Base-by-base conservation (phyloP, 2,113 vertebrate genomes). In the Emydura subglobosa region DNA sequence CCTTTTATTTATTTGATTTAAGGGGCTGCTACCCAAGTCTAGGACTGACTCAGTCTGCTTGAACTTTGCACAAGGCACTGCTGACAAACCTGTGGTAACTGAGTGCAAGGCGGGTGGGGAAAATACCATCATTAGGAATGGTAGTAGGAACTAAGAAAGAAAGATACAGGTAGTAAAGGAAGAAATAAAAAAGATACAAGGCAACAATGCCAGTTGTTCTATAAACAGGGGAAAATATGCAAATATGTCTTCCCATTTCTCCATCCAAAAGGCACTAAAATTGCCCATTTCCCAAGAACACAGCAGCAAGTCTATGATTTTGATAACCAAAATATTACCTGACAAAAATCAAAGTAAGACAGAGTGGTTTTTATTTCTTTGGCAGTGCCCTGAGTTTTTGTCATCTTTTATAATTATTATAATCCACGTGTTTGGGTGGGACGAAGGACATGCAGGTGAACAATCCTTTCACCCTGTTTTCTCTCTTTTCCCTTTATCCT, bases 361-460 rank as follows among this genome's bases (percentile, higher is more conserved):
- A 68, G 31, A 19, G 34, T 68, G 29, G 34, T n/a, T 49, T 57
- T n/a, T 79, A 21, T 6, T 80, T 86, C 88, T 78, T n/a, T 39
- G 14, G 6, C 47, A 65, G 17, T 25, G 5, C 39, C 61, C 65
- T 0, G 0, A 29, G 51, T 59, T 53, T 29, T 9, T 50, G 7
- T 2, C 5, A 0, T 13, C 8, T 10, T 27, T 3, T 31, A 44
- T 6, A 44, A 1, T 57, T 82, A 59, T 74, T 57, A 82, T 91
- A 81, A 12, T 4, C 50, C 14, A 29, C 3, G 9, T 78, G 51
- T 90, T n/a, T 74, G 68, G 83, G 55, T 12, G 2, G 21, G 76
- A 53, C 59, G 82, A 86, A 25, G 31, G 3, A 27, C 65, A 83
- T 85, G 80, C 51, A 19, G 16, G 57, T 13, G 11, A 96, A 82